Conservation (phyloP, 2,888 invertebrate genomes). For the Limenitis camilla region DNA sequence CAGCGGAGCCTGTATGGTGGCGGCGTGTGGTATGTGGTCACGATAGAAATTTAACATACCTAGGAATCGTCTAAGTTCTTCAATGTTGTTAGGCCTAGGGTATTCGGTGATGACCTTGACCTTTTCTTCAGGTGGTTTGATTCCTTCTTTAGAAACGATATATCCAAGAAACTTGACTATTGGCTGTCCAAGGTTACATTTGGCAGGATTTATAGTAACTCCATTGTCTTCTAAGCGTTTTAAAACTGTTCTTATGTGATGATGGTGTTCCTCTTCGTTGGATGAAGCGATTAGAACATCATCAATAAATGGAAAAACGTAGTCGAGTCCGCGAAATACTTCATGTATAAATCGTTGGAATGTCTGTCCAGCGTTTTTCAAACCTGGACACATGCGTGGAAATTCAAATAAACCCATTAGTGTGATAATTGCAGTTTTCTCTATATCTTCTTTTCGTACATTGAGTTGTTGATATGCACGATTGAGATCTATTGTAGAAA, state of each 20-base stretch:
- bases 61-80: not conserved
- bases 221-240: not conserved
- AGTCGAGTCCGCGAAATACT: not conserved
- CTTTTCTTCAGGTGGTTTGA: not conserved
- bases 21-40: not conserved
- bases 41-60: not conserved
- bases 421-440: constrained; percentile 20
- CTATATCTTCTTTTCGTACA: constrained; percentile 16
- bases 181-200: constrained; percentile 1
- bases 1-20: not conserved
- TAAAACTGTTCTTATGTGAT: not conserved
- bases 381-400: constrained; percentile 8
- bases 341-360: constrained; percentile 2
- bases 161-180: not conserved
- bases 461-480: constrained; percentile 22
- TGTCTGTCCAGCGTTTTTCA: constrained; percentile 14
- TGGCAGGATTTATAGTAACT: not conserved
- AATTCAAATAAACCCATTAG: constrained; percentile 17
- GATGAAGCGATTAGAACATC: not conserved
- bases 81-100: not conserved
- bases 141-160: not conserved
- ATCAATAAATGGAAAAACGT: not conserved
- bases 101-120: not conserved
- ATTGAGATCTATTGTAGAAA: constrained; percentile 23
- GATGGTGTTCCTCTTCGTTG: not conserved